Evolutionary conservation across 2,797 vertebrate species (phyloP).

Genomic region (Etheostoma perlongum): DNA sequence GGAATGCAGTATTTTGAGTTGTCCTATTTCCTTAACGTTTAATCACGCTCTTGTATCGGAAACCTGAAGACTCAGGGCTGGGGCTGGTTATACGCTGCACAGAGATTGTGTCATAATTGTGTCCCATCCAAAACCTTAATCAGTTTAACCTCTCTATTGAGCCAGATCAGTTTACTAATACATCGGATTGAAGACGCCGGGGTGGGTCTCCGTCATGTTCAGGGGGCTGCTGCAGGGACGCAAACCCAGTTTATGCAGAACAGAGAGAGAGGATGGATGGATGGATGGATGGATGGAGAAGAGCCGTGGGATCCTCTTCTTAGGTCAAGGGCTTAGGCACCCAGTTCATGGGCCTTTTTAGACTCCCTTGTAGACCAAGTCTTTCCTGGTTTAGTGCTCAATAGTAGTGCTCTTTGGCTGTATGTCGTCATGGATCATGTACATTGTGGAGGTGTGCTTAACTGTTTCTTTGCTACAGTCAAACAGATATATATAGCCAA

Average conservation of each 20-base stretch:
- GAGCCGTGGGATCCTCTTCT: slow-evolving; percentile 25
- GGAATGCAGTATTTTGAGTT: slow-evolving; percentile 84
- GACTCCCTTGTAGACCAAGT: slow-evolving; percentile 11
- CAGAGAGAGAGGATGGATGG: neutral
- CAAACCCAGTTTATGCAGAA: slow-evolving; percentile 27
- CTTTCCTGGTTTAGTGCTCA: slow-evolving; percentile 20
- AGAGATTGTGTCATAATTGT: slow-evolving; percentile 84
- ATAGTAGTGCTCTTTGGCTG: slow-evolving; percentile 14
- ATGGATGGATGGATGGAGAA: slow-evolving; percentile 20
- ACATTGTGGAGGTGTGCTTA: slow-evolving; percentile 43
- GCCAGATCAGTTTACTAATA: slow-evolving; percentile 82
- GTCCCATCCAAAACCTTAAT: slow-evolving; percentile 82
- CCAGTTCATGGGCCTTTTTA: slow-evolving; percentile 12
- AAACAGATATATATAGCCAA: slow-evolving; percentile 55
- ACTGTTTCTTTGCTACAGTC: slow-evolving; percentile 26
- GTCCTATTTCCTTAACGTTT: slow-evolving; percentile 82
- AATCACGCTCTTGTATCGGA: slow-evolving; percentile 74
- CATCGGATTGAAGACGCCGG: slow-evolving; percentile 57
- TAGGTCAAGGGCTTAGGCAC: neutral
- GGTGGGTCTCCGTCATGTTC: slow-evolving; percentile 50
- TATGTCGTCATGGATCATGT: slow-evolving; percentile 45
- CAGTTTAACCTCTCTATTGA: slow-evolving; percentile 82
- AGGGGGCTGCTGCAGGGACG: slow-evolving; percentile 41
- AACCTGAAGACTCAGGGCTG: slow-evolving; percentile 71
- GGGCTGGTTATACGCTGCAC: slow-evolving; percentile 71